Evolutionary conservation across 2,797 vertebrate genomes (phyloP).

Genomic region (Oreochromis mossambicus): DNA sequence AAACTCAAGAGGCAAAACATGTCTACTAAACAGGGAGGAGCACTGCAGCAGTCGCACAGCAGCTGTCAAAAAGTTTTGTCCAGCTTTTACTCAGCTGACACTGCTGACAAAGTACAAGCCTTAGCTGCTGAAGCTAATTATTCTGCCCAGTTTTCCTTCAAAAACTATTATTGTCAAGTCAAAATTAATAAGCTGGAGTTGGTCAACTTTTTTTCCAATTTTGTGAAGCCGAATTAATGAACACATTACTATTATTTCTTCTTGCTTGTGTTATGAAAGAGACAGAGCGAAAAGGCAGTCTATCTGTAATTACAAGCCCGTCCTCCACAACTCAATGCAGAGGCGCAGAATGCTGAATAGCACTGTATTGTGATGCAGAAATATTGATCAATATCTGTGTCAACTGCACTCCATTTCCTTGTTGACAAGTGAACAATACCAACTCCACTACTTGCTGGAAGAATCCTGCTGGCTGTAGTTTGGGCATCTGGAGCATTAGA

Average conservation of each 20-base stretch:
- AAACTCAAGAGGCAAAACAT: background rate
- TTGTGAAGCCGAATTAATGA: background rate
- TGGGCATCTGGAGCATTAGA: background rate
- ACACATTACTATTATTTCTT: background rate
- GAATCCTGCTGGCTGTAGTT: background rate
- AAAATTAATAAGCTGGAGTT: background rate
- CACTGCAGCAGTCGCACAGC: background rate
- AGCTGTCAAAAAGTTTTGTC: background rate
- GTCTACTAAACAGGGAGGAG: background rate
- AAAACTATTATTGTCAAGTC: background rate
- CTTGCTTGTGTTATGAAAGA: background rate
- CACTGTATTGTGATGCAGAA: slow-evolving; percentile 12
- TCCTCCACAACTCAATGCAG: slow-evolving; percentile 1
- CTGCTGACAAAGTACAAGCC: background rate
- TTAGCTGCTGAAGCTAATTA: background rate
- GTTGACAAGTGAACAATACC: slow-evolving; percentile 36
- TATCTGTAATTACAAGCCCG: background rate
- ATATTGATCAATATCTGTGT: slow-evolving; percentile 49
- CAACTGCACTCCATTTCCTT: slow-evolving; percentile 25
- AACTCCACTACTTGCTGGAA: background rate
- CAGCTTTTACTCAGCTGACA: background rate
- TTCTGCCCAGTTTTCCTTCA: background rate
- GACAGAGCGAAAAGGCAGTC: background rate
- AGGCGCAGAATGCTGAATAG: slow-evolving; percentile 22
- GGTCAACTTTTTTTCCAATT: background rate